Conservation (phyloP, 2,113 vertebrate genomes). For the Pygoscelis antarcticus region DNA sequence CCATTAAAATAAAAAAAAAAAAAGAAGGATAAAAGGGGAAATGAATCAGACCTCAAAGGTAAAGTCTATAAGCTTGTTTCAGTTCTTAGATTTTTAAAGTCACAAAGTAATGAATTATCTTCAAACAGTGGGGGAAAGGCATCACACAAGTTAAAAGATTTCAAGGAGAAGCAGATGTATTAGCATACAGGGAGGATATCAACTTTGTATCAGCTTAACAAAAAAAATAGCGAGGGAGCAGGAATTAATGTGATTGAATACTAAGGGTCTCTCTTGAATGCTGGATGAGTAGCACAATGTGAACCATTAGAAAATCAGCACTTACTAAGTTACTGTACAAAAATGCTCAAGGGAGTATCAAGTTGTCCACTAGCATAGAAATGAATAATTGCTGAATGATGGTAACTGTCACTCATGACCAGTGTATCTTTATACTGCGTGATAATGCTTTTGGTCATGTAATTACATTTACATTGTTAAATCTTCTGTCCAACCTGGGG, state of each 20-base stretch:
- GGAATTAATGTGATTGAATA: not conserved
- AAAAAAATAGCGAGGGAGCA: not conserved
- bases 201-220: slow-evolving; percentile 6
- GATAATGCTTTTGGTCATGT: not conserved
- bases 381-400: not conserved
- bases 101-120: slow-evolving; percentile 15
- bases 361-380: not conserved
- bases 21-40: not conserved
- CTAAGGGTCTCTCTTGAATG: not conserved
- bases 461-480: not conserved
- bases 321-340: not conserved
- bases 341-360: not conserved
- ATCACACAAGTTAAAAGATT: slow-evolving; percentile 8
- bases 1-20: not conserved
- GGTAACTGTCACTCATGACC: not conserved
- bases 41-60: not conserved
- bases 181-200: not conserved
- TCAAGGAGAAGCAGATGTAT: not conserved
- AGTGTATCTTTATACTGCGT: not conserved
- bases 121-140: not conserved
- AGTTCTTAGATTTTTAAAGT: slow-evolving; percentile 21
- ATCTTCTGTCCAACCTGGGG: not conserved
- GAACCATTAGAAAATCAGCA: not conserved
- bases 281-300: not conserved
- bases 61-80: not conserved